Evolutionary conservation across 1,140 invertebrate genomes (phyloP).

Genomic region (Nomia melanderi): DNA sequence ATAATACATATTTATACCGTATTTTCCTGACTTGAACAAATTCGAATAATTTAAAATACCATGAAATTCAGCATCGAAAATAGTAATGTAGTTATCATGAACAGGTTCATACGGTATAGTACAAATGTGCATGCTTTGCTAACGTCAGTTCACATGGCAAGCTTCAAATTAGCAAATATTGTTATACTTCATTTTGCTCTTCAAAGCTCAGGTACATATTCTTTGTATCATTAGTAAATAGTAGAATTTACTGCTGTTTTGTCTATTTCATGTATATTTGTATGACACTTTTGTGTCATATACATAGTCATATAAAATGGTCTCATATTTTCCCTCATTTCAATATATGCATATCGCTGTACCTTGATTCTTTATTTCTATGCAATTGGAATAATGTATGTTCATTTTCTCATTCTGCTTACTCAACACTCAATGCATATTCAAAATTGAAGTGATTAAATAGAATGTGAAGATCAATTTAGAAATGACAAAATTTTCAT

Average conservation of each 20-base stretch:
- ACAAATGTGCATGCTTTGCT: conserved; percentile 64
- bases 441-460: conserved; percentile 18
- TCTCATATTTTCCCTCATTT: conserved; percentile 24
- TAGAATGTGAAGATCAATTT: neutral
- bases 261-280: conserved; percentile 45
- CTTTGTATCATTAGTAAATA: conserved; percentile 47
- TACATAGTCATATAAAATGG: conserved; percentile 35
- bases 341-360: conserved; percentile 21
- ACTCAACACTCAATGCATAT: conserved; percentile 21
- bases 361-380: conserved; percentile 33
- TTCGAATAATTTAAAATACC: neutral
- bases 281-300: conserved; percentile 55
- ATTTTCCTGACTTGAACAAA: conserved; percentile 13
- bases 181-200: conserved; percentile 49
- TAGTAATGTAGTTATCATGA: neutral
- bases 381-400: conserved; percentile 31
- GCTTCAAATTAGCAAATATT: conserved; percentile 54
- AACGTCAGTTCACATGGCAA: conserved; percentile 66
- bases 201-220: conserved; percentile 54
- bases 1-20: conserved; percentile 31
- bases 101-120: conserved; percentile 41
- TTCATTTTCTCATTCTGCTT: conserved; percentile 26
- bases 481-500: conserved; percentile 10
- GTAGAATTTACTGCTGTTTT: conserved; percentile 34
- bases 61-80: neutral